Conservation (phyloP, 2,113 vertebrate genomes). For the Felis catus region F.catus_Fca126_mat1.0 CM031424.1:85298001-85298500, state of each 20-base stretch:
- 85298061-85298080: not conserved
- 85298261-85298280: not conserved
- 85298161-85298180: not conserved
- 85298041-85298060: not conserved
- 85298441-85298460: conserved; percentile 74
- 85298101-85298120: not conserved
- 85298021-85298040: not conserved
- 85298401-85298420: conserved; percentile 60
- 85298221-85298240: not conserved
- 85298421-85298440: conserved; percentile 68
- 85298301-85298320: not conserved
- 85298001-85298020: not conserved
- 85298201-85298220: not conserved
- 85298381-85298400: conserved; percentile 55
- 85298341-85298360: conserved; percentile 72
- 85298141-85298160: not conserved
- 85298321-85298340: conserved; percentile 33
- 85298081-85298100: accelerated
- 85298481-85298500: not conserved
- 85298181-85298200: not conserved
- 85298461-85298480: conserved; percentile 75
- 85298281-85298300: not conserved
- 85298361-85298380: conserved; percentile 69
- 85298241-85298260: not conserved
- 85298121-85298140: not conserved